Base-by-base conservation (phyloP, 2,888 invertebrate species). In the Trichogramma evanescens region DNA sequence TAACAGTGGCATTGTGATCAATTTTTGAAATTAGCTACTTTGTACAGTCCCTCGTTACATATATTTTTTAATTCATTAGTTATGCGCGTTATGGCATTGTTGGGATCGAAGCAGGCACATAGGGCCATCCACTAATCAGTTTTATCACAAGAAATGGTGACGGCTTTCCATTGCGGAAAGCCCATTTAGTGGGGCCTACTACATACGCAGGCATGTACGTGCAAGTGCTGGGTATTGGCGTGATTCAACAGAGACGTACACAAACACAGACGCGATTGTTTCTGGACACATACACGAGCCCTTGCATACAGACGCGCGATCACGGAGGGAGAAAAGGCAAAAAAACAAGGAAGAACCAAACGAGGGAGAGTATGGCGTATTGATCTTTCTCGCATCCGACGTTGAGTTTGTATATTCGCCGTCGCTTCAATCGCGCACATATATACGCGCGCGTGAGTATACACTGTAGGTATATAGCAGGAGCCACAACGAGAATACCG, bases 351-450 rank as follows among this genome's bases (percentile, higher is more conserved):
- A 26, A 26, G 26, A 26, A 26, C 2, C 50, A 40, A 66, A 68
- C 67, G 68, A 68, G 65, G 63, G 61, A 26, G 68, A 71, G 70
- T 73, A 77, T 75, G 76, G 76, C 69, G 77, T 77, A 78, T 78
- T 78, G 77, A 78, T 78, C 77, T 77, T 76, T 77, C 76, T 78
- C 76, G 75, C 74, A 69, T 26, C 26, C 26, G 26, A 26, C 26
- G 26, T 26, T 26, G 26, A 26, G 26, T 26, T 26, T 26, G 26
- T 26, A 26, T 26, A 26, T 26, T 26, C 26, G 26, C 40, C 46
- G 43, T 8, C 51, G 13, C 40, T 13, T 38, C 48, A 13, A 46
- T 44, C 10, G 59, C 50, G 59, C 73, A 71, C 72, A 70, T 70
- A 71, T 6, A 71, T 74, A 66, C 63, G 65, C 62, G 63, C 26